Percentiles rank a stretch among this genome's conserved stretches.
Evolutionary conservation across 2,113 vertebrate genomes (phyloP).

Genomic region (Crotophaga sulcirostris): DNA sequence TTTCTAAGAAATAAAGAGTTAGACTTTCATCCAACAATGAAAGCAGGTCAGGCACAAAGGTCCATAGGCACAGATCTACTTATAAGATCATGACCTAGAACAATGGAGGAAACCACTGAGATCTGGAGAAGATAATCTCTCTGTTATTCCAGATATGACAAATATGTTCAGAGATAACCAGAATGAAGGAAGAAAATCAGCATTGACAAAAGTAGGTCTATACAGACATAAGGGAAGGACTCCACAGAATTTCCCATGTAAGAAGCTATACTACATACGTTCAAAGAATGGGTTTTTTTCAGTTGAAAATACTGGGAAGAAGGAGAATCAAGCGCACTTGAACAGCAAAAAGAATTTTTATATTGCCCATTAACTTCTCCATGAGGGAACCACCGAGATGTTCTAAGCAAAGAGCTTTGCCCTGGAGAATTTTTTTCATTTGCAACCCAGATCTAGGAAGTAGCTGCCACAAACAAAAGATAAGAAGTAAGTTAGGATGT

Average conservation of each 20-base stretch:
- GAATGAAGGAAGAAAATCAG: neutral
- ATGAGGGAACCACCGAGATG: neutral
- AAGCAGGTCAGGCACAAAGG: neutral
- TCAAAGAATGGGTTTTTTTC: neutral
- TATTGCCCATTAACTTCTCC: neutral
- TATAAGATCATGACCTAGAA: neutral
- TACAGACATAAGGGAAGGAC: neutral
- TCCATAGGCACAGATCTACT: neutral
- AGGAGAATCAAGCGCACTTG: neutral
- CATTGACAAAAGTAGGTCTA: neutral
- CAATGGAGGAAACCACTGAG: neutral
- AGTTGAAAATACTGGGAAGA: neutral
- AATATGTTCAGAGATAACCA: neutral
- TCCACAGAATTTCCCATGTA: neutral
- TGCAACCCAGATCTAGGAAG: neutral
- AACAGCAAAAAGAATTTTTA: neutral
- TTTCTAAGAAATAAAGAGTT: neutral
- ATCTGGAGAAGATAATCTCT: neutral
- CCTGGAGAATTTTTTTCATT: neutral
- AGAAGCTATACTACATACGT: neutral
- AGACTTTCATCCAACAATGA: neutral
- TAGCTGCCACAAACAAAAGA: neutral
- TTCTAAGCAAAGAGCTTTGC: neutral
- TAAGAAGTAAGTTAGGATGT: neutral
- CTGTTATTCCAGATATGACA: neutral